Percentiles rank a stretch among this genome's conserved stretches.
Evolutionary conservation across 1,140 invertebrate species (phyloP).

Genomic region (Odontomachus brunneus): DNA sequence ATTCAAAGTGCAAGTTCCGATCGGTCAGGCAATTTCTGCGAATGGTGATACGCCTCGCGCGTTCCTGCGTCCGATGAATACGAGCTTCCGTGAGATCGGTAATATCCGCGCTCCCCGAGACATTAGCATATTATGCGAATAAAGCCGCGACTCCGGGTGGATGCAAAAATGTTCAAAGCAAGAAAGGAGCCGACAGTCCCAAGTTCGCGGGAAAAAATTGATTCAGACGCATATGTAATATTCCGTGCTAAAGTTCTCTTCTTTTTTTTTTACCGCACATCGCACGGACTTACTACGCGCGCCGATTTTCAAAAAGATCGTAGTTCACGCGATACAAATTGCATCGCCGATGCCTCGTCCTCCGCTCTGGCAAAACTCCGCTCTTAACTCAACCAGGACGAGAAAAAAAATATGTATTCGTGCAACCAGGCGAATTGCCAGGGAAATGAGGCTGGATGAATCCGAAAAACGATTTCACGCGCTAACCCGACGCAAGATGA

Average conservation of each 20-base stretch:
- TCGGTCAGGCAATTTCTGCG: conserved; percentile 51
- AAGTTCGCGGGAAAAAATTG: conserved; percentile 43
- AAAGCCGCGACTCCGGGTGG: conserved; percentile 19
- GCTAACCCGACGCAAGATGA: conserved; percentile 46
- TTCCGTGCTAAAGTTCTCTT: conserved; percentile 45
- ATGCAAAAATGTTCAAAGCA: conserved; percentile 25
- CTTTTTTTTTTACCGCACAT: conserved; percentile 44
- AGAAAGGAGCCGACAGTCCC: not conserved
- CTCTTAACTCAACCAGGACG: conserved; percentile 39
- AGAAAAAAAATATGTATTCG: conserved; percentile 53
- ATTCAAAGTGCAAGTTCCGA: conserved; percentile 56
- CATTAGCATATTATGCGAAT: conserved; percentile 58
- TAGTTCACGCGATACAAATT: conserved; percentile 56
- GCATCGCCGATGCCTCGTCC: conserved; percentile 45
- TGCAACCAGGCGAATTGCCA: conserved; percentile 31
- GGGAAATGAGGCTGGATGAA: conserved; percentile 49
- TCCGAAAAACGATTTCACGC: conserved; percentile 42
- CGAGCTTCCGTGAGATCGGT: conserved; percentile 12
- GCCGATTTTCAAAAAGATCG: conserved; percentile 49
- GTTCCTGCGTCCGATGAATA: conserved; percentile 43
- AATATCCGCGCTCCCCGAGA: conserved; percentile 48
- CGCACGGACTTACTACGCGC: conserved; percentile 28
- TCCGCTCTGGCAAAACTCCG: conserved; percentile 41
- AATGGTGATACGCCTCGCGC: conserved; percentile 35
- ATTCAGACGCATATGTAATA: conserved; percentile 44